Base-by-base conservation (phyloP, 2,113 vertebrate genomes). In the Nibea coibor region DNA sequence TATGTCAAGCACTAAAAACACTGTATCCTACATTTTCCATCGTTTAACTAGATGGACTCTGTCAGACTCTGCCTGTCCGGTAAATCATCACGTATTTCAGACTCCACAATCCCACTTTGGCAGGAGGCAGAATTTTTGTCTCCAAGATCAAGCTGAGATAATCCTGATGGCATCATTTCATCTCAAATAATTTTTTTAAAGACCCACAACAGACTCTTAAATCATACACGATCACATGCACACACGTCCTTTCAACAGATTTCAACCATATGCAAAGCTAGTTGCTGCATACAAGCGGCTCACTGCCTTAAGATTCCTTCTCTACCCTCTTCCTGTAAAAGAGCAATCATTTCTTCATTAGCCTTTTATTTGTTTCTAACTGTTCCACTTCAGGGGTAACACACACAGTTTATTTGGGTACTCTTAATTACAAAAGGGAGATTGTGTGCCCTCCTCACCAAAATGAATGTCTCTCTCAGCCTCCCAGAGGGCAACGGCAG, bases 331-430 rank as follows among this genome's bases (percentile, higher is more conserved):
- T 88, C 80, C 84, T 81, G 82, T 87, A 85, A 84, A 87, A 88
- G 86, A 79, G 93, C 92, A 96, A 96, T 96, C 93, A 95, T 95
- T 95, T 96, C 94, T 94, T 96, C 93, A 94, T 96, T 96, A 95
- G 93, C 69, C 82, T 83, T 94, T 94, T 94, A 95, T 95, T 94
- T 94, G 91, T 95, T 94, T 95, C 89, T 91, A 89, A 89, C 87
- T 84, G 88, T 92, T 93, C 88, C 89, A 93, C 93, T 95, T 92
- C 92, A 91, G 93, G 93, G 91, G 88, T 93, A 94, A 92, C 87
- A 87, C 81, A 89, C 82, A 87, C 89, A 94, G 94, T 94, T 95
- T 94, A 95, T 95, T 95, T 94, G 93, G 94, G 91, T 92, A 89
- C 94, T 96, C 95, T 96, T 96, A 95, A 96, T 96, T 95, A 95